Evolutionary conservation across 35 echinoderm and acorn worm species (phyloP), one percentile per base, ranked within the genome.

Genomic region (Heliocidaris tuberculata): DNA sequence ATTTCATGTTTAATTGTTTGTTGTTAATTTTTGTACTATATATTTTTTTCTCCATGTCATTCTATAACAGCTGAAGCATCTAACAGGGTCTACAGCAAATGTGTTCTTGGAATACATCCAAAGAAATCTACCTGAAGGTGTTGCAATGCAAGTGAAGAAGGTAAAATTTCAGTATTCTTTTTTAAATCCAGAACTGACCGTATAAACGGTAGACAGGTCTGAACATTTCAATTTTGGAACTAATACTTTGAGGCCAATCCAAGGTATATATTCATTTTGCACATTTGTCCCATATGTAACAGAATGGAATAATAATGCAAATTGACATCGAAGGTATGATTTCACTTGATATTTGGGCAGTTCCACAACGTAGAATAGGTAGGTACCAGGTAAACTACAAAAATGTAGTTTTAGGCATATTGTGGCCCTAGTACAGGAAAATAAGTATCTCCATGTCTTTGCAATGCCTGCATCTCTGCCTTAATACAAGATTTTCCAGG

Each of bases 111-210:
- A 99, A 92, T 97, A 99, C 49, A 95, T 99, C 30, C 87, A 99
- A 56, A 99, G 98, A 95, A 97, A 99, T 96, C 60, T 99, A 54
- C 96, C 98, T 60, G 98, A 99, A 96, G 98, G 97, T 30, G 94
- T 99, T 29, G 98, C 98, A 6, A 96, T 99, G 98, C 96, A 99
- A 96, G 97, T 99, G 8, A 96, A 95, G 85, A 99, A 97, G 96
- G 98, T 99, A 95, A 96, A 30, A n/a, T 19, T 21, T 78, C 27
- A 27, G 17, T 19, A 78, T 78, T 78, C 5, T 60, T 60, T 60
- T 42, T 10, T 12, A 19, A n/a, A n/a, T n/a, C 27, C 65, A 78
- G 4, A 78, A 78, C 21, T 27, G 65, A n/a, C 27, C 4, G 17
- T 78, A n/a, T 19, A n/a, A 27, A n/a, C 27, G 27, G 5, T n/a